Evolutionary conservation across 2,797 vertebrate genomes (phyloP).

Genomic region (Crenichthys baileyi): DNA sequence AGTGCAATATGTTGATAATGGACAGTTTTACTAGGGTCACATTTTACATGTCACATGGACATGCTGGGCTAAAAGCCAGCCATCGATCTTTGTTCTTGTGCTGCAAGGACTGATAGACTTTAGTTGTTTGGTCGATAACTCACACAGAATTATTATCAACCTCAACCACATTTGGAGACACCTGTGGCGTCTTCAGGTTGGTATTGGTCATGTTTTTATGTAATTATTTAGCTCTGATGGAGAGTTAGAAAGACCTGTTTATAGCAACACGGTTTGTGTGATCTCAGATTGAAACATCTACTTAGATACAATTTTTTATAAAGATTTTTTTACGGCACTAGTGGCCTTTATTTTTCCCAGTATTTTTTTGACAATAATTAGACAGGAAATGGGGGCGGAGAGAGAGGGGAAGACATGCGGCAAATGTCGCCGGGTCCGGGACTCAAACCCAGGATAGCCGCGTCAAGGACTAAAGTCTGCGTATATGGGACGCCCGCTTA

Average conservation of each 20-base stretch:
- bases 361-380: too few species aligned
- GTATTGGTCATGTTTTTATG: neutral
- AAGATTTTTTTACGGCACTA: too few species aligned
- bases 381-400: too few species aligned
- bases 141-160: neutral
- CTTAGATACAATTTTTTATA: too few species aligned
- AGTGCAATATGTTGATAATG: conserved; percentile 61
- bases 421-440: too few species aligned
- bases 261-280: too few species aligned
- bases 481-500: too few species aligned
- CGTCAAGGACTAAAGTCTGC: too few species aligned
- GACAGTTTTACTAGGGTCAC: conserved; percentile 53
- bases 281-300: too few species aligned
- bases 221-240: neutral
- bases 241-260: neutral
- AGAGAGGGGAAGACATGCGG: too few species aligned
- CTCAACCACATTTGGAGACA: neutral
- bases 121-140: conserved; percentile 23
- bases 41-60: conserved; percentile 31
- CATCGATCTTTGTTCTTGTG: conserved; percentile 40
- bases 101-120: conserved; percentile 13
- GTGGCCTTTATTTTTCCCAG: too few species aligned
- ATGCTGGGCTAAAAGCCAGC: conserved; percentile 29
- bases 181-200: neutral
- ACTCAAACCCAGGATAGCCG: too few species aligned